Evolutionary conservation across 2,113 vertebrate genomes (phyloP).

Genomic region (Archilochus colubris): DNA sequence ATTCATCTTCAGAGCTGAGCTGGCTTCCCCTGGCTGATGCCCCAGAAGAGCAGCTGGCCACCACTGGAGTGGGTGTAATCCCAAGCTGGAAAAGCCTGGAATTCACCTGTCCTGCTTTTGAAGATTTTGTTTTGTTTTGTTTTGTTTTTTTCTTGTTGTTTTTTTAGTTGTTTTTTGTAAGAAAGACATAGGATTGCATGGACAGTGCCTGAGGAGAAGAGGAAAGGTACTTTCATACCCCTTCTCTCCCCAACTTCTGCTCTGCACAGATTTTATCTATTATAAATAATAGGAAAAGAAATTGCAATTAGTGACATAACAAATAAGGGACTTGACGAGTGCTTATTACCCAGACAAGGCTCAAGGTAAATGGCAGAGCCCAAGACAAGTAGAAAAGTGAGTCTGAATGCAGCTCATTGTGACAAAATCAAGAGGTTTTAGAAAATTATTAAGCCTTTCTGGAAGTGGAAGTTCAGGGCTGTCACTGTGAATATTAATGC

Average conservation of each 20-base stretch:
- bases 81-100: not conserved
- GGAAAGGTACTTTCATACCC: not conserved
- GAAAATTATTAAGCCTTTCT: constrained; percentile 61
- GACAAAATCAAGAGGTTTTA: constrained; percentile 63
- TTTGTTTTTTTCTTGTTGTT: no score
- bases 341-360: not conserved
- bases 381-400: constrained; percentile 1
- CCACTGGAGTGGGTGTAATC: not conserved
- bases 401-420: constrained; percentile 46
- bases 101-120: not conserved
- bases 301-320: constrained; percentile 22
- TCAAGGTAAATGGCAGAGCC: not conserved
- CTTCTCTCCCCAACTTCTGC: not conserved
- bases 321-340: constrained; percentile 3
- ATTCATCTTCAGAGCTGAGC: not conserved
- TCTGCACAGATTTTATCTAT: not conserved
- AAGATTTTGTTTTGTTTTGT: not conserved
- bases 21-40: not conserved
- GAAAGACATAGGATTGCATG: not conserved
- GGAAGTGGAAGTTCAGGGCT: constrained; percentile 22
- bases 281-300: constrained; percentile 3
- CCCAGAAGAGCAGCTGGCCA: not conserved
- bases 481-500: constrained; percentile 53
- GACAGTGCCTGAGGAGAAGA: not conserved
- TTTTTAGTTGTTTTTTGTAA: not conserved